phyloP scores from a whole-genome alignment of 2,113 vertebrate genomes.

The Rana temporaria region DNA sequence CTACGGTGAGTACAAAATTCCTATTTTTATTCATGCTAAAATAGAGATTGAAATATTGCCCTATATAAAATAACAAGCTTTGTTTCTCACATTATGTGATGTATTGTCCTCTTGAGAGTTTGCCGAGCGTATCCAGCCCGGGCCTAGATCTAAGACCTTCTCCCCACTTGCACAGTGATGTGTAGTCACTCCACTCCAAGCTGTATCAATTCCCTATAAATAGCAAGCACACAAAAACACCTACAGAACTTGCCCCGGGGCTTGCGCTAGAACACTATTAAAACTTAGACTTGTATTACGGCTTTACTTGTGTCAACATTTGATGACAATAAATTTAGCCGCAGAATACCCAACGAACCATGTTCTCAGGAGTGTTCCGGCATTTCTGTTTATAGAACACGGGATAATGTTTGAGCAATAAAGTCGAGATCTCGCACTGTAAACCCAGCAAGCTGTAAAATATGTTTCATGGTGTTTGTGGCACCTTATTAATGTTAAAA shows the following conservation, averaged over 20 bases:
- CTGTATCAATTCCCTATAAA: slow-evolving; percentile 15
- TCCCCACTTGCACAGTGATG: neutral
- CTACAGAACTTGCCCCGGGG: neutral
- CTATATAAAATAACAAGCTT: too few relatives aligned
- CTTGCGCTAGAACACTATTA: slow-evolving; percentile 12
- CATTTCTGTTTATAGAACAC: slow-evolving; percentile 58
- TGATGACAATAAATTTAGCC: slow-evolving; percentile 63
- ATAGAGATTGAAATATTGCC: too few relatives aligned
- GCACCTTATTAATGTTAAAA: slow-evolving; percentile 73
- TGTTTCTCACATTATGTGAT: too few relatives aligned
- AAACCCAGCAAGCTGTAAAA: slow-evolving; percentile 60
- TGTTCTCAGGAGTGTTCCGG: slow-evolving; percentile 65
- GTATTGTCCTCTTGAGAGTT: too few relatives aligned
- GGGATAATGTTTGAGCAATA: slow-evolving; percentile 49
- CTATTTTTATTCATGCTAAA: too few relatives aligned
- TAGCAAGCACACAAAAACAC: slow-evolving; percentile 13
- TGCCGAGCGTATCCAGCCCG: neutral
- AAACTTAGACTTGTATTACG: slow-evolving; percentile 41
- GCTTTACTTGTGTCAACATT: slow-evolving; percentile 60
- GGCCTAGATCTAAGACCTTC: neutral
- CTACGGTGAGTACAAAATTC: too few relatives aligned
- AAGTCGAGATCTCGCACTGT: slow-evolving; percentile 53
- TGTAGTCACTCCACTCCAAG: neutral
- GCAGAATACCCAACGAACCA: slow-evolving; percentile 61
- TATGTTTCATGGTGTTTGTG: slow-evolving; percentile 68